These are phyloP conservation scores for Ailurus styani DNA, from an alignment of 2,113 vertebrate genomes.

Conservation along the genomic window DNA sequence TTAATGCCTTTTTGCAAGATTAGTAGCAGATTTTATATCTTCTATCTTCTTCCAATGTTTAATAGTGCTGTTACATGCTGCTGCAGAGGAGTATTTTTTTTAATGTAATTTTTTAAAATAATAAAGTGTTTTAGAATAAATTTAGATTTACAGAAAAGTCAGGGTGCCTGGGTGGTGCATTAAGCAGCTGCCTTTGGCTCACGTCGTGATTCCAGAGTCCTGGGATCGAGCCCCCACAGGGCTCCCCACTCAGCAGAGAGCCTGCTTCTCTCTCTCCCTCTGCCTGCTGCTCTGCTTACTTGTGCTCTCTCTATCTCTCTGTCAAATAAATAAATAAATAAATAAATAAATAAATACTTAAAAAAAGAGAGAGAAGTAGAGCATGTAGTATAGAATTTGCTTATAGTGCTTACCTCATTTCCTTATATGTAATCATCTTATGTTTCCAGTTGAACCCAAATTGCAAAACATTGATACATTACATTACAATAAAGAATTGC, in stretches of 20 bases:
- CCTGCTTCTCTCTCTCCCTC: no score
- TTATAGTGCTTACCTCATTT: neutral
- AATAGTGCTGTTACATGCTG: neutral
- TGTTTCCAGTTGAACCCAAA: neutral
- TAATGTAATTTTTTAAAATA: neutral
- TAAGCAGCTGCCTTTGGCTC: no score
- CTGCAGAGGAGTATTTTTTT: neutral
- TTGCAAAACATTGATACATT: neutral
- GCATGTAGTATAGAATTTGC: neutral
- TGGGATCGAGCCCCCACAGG: no score
- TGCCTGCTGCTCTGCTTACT: no score
- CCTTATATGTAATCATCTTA: no score
- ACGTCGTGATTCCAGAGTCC: no score
- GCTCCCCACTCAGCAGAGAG: no score
- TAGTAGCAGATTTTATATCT: neutral
- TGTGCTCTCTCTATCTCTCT: no score
- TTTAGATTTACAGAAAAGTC: neutral
- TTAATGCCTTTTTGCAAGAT: neutral
- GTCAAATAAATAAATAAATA: no score
- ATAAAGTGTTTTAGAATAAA: neutral
- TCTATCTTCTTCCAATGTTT: neutral
- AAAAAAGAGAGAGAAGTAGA: no score
- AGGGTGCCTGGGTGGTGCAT: no score
- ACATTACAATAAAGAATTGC: neutral
- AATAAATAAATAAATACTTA: no score